Evolutionary conservation across 23 tunicate genomes (phyloP).

Genomic region (Pegea sp.): DNA sequence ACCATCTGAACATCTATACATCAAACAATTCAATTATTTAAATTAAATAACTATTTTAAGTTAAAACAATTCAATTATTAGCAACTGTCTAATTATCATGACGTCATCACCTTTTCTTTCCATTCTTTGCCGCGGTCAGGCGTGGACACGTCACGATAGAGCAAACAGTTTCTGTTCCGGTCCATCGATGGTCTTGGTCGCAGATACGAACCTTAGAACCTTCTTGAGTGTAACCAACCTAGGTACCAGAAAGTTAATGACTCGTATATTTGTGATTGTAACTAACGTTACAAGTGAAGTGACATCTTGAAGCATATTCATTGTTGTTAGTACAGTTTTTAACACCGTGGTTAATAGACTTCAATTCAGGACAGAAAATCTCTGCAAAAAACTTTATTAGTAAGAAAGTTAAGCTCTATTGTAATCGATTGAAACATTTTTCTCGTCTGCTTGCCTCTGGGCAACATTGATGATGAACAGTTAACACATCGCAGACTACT

Average conservation of each 20-base stretch:
- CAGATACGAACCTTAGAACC: constrained; percentile 18
- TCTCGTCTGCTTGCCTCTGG: too few species aligned
- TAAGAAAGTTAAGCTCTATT: too few species aligned
- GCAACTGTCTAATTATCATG: too few species aligned
- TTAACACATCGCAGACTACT: too few species aligned
- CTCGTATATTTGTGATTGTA: neutral
- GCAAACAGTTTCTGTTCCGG: constrained; percentile 20
- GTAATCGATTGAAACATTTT: too few species aligned
- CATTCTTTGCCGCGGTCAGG: constrained; percentile 12
- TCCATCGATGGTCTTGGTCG: constrained; percentile 21
- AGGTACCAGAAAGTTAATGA: neutral
- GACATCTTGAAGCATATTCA: constrained; percentile 24
- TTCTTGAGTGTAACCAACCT: constrained; percentile 6
- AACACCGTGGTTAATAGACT: constrained; percentile 12
- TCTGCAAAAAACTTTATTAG: too few species aligned
- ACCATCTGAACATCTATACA: constrained; percentile 25
- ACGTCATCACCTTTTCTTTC: constrained; percentile 19
- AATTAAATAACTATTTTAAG: constrained; percentile 2
- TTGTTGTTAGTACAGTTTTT: constrained; percentile 19
- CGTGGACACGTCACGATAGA: constrained; percentile 14
- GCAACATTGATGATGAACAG: too few species aligned
- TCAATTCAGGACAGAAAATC: neutral
- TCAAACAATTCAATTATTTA: neutral
- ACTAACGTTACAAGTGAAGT: constrained; percentile 31
- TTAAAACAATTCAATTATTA: too few species aligned